Percentiles rank a stretch among this genome's conserved stretches.
Evolutionary conservation across 2,113 vertebrate genomes (phyloP).

Genomic region (Raja brachyura): DNA sequence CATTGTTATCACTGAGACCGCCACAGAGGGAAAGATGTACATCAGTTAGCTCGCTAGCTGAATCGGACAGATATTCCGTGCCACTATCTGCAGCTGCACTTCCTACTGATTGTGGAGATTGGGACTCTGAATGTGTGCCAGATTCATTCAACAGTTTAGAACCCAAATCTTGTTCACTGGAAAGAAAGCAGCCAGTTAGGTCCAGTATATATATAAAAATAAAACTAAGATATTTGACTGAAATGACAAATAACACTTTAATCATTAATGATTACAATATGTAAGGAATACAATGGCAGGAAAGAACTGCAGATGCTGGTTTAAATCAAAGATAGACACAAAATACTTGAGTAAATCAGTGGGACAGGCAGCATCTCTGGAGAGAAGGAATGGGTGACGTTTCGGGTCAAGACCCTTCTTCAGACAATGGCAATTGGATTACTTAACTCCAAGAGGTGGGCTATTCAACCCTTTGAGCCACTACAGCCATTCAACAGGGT

Average conservation of each 20-base stretch:
- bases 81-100: constrained; percentile 54
- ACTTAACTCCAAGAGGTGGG: too few species aligned
- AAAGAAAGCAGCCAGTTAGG: constrained; percentile 19
- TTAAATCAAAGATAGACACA: too few species aligned
- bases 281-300: too few species aligned
- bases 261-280: neutral
- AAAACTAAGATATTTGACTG: neutral
- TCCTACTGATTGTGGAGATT: constrained; percentile 56
- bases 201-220: neutral
- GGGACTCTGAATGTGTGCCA: constrained; percentile 49
- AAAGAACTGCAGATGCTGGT: too few species aligned
- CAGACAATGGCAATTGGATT: too few species aligned
- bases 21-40: constrained; percentile 81
- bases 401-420: too few species aligned
- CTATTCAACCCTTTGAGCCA: too few species aligned
- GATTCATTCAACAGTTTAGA: constrained; percentile 51
- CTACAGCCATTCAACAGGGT: too few species aligned
- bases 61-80: constrained; percentile 52
- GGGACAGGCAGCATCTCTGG: too few species aligned
- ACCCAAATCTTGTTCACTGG: constrained; percentile 59
- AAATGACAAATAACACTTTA: neutral
- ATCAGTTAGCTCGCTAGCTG: constrained; percentile 51
- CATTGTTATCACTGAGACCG: constrained; percentile 60
- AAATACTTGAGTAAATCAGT: too few species aligned
- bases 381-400: too few species aligned